Evolutionary conservation across 2,888 invertebrate genomes (phyloP).

Genomic region (Andrena dorsata): DNA sequence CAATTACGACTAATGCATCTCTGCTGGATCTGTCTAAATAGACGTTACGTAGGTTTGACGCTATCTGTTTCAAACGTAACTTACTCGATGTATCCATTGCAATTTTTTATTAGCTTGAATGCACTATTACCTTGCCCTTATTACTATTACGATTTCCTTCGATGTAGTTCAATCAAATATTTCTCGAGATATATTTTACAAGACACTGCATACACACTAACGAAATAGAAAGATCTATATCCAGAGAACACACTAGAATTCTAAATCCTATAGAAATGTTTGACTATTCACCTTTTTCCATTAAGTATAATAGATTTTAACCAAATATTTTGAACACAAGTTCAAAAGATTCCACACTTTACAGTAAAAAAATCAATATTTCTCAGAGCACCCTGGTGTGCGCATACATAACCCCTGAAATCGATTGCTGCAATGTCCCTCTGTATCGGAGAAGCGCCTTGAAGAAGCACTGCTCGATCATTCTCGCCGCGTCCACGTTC

Average conservation of each 20-base stretch:
- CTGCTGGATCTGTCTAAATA: neutral
- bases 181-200: neutral
- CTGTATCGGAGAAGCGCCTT: neutral
- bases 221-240: too few relatives aligned
- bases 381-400: too few relatives aligned
- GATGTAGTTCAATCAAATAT: neutral
- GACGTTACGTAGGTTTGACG: neutral
- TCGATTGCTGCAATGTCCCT: neutral
- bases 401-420: too few relatives aligned
- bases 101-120: neutral
- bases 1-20: conserved; percentile 5
- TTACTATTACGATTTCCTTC: neutral
- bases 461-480: neutral
- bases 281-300: too few relatives aligned
- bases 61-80: neutral
- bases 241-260: too few relatives aligned
- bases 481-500: neutral
- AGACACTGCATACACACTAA: too few relatives aligned
- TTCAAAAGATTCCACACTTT: too few relatives aligned
- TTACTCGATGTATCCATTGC: neutral
- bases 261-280: too few relatives aligned
- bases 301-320: too few relatives aligned
- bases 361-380: too few relatives aligned
- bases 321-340: too few relatives aligned
- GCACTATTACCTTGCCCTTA: neutral